A percentile compares a stretch with the other conserved stretches of the same genome.
Conservation (phyloP, 2,113 vertebrate species). For the Toxostoma redivivum region DNA sequence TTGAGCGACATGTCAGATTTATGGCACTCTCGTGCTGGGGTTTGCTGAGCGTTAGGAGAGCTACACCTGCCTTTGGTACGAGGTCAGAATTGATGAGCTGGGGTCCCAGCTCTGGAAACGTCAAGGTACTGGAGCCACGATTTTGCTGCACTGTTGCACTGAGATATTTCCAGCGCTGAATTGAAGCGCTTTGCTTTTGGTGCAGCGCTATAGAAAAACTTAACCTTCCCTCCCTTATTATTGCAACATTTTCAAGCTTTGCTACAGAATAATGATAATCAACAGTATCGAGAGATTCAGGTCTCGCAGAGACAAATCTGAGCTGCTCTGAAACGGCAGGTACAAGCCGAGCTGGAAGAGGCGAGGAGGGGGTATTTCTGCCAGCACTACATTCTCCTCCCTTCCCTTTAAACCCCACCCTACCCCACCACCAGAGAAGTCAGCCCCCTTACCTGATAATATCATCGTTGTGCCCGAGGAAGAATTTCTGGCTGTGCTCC, state of each 20-base stretch:
- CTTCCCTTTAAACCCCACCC: constrained; percentile 44
- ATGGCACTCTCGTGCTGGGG: not conserved
- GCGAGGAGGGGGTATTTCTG: not conserved
- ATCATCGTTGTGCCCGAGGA: constrained; percentile 97
- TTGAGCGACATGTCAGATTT: not conserved
- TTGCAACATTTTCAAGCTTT: not conserved
- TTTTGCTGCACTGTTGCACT: constrained; percentile 24
- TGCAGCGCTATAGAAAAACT: not conserved
- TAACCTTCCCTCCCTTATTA: not conserved
- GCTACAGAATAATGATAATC: not conserved
- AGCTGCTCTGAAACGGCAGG: not conserved
- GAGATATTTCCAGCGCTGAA: not conserved
- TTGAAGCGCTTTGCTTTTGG: not conserved
- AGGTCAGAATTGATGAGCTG: not conserved
- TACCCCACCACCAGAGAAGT: not conserved
- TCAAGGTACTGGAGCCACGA: not conserved
- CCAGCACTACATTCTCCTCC: constrained; percentile 37
- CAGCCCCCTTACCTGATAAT: constrained; percentile 90
- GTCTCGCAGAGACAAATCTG: not conserved
- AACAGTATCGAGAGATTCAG: not conserved
- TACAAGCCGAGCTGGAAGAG: not conserved
- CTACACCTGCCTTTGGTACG: not conserved
- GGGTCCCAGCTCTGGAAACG: not conserved
- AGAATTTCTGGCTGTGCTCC: constrained; percentile 98
- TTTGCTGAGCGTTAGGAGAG: not conserved